These are phyloP conservation scores for Chascanopsetta lugubris DNA, from an alignment of 2,113 vertebrate species.

Conservation along the genomic window DNA sequence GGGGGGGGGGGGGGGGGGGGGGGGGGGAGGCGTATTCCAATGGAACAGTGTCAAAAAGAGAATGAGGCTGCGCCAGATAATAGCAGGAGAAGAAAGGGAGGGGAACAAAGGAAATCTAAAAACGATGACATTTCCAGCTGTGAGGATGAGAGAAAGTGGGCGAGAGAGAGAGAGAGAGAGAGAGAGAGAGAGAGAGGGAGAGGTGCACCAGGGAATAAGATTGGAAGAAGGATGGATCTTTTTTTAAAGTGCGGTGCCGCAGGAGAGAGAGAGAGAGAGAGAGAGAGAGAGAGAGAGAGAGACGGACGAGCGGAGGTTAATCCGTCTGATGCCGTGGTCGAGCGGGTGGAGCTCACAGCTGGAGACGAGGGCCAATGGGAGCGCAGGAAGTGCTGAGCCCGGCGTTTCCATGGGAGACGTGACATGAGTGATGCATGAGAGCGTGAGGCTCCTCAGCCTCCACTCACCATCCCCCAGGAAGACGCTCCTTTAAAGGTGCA, in stretches of 20 bases:
- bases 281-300: conserved; percentile 31
- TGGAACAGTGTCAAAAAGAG: conserved; percentile 58
- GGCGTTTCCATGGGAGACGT: conserved; percentile 33
- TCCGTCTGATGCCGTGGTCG: conserved; percentile 60
- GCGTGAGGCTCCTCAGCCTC: conserved; percentile 12
- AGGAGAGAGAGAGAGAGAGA: conserved; percentile 39
- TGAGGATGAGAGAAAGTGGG: neutral
- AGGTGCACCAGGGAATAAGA: neutral
- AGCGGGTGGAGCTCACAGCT: conserved; percentile 43
- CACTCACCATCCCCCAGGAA: neutral
- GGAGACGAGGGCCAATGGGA: conserved; percentile 29
- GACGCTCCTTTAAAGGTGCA: neutral
- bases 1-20: conserved; percentile 8
- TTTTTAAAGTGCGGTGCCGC: conserved; percentile 41
- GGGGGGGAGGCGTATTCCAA: conserved; percentile 34
- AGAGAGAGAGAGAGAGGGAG: conserved; percentile 18
- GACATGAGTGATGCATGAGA: conserved; percentile 4
- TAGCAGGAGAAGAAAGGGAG: conserved; percentile 45
- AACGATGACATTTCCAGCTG: conserved; percentile 62
- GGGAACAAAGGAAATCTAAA: conserved; percentile 55
- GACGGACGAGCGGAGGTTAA: conserved; percentile 56
- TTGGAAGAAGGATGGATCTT: conserved; percentile 14
- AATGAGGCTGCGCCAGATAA: conserved; percentile 50
- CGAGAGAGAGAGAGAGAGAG: conserved; percentile 12
- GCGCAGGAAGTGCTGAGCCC: conserved; percentile 38